Conservation (phyloP, 2,113 vertebrate genomes). For the Penelope pileata region DNA sequence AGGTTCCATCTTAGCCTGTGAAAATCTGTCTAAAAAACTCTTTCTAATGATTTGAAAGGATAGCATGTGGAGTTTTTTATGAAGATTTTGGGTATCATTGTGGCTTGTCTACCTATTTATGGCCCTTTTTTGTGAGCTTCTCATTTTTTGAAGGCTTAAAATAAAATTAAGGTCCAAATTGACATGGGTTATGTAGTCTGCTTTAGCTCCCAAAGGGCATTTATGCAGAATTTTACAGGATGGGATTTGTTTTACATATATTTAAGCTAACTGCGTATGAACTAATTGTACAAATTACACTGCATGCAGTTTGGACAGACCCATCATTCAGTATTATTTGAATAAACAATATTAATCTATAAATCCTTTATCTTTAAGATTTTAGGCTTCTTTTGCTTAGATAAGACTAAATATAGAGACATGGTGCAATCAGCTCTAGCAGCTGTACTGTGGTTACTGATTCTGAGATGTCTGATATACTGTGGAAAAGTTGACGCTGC, state of each 20-base stretch:
- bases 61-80: not conserved
- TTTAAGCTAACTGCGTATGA: not conserved
- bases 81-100: not conserved
- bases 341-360: not conserved
- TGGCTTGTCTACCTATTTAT: not conserved
- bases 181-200: not conserved
- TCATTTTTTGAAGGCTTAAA: not conserved
- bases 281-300: rapidly evolving
- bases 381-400: not conserved
- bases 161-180: not conserved
- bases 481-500: not conserved
- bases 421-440: not conserved
- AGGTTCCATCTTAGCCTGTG: not conserved
- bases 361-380: not conserved
- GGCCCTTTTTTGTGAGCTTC: not conserved
- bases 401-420: not conserved
- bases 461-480: not conserved
- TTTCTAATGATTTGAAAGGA: not conserved
- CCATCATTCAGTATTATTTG: rapidly evolving
- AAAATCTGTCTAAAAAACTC: not conserved
- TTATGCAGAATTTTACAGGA: not conserved
- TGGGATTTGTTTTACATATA: not conserved
- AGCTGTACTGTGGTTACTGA: not conserved
- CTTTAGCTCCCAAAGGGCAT: not conserved
- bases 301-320: not conserved